Percentiles rank a stretch among this genome's conserved stretches.
phyloP scores from a whole-genome alignment of 2,888 invertebrate species.

The Conistra vaccinii region DNA sequence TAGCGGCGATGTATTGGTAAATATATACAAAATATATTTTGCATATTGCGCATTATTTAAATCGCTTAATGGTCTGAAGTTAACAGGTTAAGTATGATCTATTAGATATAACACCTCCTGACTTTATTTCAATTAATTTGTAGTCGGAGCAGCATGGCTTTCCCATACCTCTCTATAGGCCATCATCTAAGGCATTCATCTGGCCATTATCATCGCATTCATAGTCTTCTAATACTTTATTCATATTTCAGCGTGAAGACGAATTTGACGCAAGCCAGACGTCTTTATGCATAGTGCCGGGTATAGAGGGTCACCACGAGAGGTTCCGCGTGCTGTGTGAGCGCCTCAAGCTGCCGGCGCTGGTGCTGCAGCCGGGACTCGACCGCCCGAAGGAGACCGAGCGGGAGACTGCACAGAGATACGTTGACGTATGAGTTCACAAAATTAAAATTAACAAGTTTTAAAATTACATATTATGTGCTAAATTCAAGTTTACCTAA shows the following conservation, averaged over 20 bases:
- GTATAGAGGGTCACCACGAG: slow-evolving; percentile 74
- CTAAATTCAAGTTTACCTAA: too few relatives aligned
- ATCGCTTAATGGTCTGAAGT: not conserved
- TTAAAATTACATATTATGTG: too few relatives aligned
- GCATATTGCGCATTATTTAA: not conserved
- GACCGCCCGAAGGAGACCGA: slow-evolving; percentile 71
- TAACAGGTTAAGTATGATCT: too few relatives aligned
- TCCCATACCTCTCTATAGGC: too few relatives aligned
- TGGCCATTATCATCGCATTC: too few relatives aligned
- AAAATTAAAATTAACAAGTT: not conserved
- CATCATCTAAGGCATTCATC: too few relatives aligned
- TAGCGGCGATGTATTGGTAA: slow-evolving; percentile 38
- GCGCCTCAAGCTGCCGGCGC: slow-evolving; percentile 69
- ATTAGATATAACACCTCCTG: too few relatives aligned
- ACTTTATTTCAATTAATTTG: too few relatives aligned
- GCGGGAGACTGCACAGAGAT: slow-evolving; percentile 71
- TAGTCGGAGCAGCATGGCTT: too few relatives aligned
- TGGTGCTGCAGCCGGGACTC: slow-evolving; percentile 68
- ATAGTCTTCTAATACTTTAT: too few relatives aligned
- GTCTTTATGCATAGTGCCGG: slow-evolving; percentile 75
- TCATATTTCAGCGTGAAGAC: slow-evolving; percentile 71
- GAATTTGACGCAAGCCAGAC: slow-evolving; percentile 70
- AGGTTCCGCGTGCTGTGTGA: slow-evolving; percentile 72
- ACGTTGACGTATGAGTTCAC: slow-evolving; percentile 66
- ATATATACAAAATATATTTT: slow-evolving; percentile 1